Base-by-base conservation (phyloP, 2,888 invertebrate species). In the Noctua janthe region DNA sequence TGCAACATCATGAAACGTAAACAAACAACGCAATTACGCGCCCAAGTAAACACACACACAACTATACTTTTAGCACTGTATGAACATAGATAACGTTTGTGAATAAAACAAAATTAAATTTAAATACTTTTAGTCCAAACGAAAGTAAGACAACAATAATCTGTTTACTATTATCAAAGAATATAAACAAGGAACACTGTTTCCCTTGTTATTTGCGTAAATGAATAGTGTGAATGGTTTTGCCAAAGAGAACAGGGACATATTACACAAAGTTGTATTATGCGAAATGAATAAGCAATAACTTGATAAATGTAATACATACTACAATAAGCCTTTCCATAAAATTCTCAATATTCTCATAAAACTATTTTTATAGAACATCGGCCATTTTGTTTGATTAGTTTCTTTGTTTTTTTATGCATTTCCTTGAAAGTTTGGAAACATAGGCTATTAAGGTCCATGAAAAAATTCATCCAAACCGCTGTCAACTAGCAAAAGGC, bases 11-110 rank as follows among this genome's bases (percentile, higher is more conserved):
- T 81, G 89, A 90, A 92, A 92, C 90, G 95, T 95, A 95, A 95
- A 95, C 95, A 96, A 96, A 96, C 96, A 96, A 95, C 95, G 95
- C 94, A 96, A 95, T 96, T 94, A 92, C 94, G 95, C 94, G 95
- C 93, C 91, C 90, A 92, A 91, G 88, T 91, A 90, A 88, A 87
- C 87, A 89, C 81, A 86, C 71, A 76, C 67, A 76, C 59, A 86
- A 84, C 77, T 79, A 64, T 56, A 74, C 56, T 77, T 23, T 43
- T 15, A n/a, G 15, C 71, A 71, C 43, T 70, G 54, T 39, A 43
- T 47, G 17, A 29, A 43, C 29, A 23, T 23, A 56, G 13, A 29
- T 59, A 35, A 20, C 0, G 4, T 56, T 29, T 39, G 20, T 35
- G 11, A 75, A 59, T 54, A 20, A 62, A 71, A n/a, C 20, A 13